A percentile compares a stretch with the other conserved stretches of the same genome.
phyloP scores from a whole-genome alignment of 2,797 vertebrate genomes.

The Telmatherina bonti region DNA sequence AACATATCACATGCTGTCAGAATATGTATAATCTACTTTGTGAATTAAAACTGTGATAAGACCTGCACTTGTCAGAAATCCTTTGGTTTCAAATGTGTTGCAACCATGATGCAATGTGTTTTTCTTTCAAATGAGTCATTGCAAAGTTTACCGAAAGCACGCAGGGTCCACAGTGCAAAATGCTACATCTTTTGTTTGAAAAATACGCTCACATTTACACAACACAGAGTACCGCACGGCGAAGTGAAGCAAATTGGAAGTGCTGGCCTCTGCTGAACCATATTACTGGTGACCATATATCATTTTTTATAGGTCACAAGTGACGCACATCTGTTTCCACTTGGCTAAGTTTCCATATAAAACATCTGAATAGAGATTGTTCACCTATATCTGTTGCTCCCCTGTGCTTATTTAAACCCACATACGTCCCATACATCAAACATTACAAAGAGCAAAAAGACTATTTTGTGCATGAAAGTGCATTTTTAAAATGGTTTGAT shows the following conservation, averaged over 20 bases:
- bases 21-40: slow-evolving; percentile 54
- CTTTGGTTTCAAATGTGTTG: slow-evolving; percentile 61
- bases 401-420: slow-evolving; percentile 67
- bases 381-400: slow-evolving; percentile 74
- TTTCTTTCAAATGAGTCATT: slow-evolving; percentile 66
- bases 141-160: slow-evolving; percentile 41
- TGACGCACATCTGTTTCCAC: slow-evolving; percentile 97
- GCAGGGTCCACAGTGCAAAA: slow-evolving; percentile 40
- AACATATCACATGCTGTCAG: slow-evolving; percentile 47
- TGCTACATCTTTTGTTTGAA: slow-evolving; percentile 89
- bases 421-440: slow-evolving; percentile 68
- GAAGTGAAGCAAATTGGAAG: slow-evolving; percentile 97
- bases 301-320: slow-evolving; percentile 95
- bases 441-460: slow-evolving; percentile 30
- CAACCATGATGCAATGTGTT: slow-evolving; percentile 80
- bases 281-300: slow-evolving; percentile 94
- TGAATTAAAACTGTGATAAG: slow-evolving; percentile 51
- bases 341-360: slow-evolving; percentile 92
- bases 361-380: slow-evolving; percentile 90
- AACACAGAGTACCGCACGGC: slow-evolving; percentile 90
- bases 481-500: slow-evolving; percentile 47
- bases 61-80: slow-evolving; percentile 18
- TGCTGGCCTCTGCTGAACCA: slow-evolving; percentile 91
- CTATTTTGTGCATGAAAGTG: slow-evolving; percentile 26
- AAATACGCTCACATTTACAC: slow-evolving; percentile 92